Evolutionary conservation across 1,140 invertebrate species (phyloP), one percentile per base, ranked within the genome.

Genomic region (Zelostemma sp.): DNA sequence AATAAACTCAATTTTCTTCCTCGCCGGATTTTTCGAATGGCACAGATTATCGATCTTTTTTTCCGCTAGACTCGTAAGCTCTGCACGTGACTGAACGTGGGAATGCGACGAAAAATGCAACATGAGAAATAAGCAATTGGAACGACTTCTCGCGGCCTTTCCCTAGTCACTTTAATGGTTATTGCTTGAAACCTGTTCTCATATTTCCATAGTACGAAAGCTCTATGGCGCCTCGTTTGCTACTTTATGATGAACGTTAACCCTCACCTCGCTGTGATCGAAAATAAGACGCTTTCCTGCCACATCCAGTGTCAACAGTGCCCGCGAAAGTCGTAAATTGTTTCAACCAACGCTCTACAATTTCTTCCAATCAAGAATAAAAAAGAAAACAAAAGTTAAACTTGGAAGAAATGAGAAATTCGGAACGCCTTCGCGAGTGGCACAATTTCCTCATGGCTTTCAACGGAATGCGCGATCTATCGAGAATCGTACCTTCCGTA

Each of bases 151-250:
- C 15, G 14, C 33, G 6, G 17, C 45, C 17, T 18, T 57, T 28
- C 45, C 11, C 8, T 19, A 33, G n/a, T 73, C 57, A 66, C 71
- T 75, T 68, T 68, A 66, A 68, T 72, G 55, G 40, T 53, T 60
- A 64, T 72, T 65, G 31, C 49, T 55, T 21, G 41, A 54, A 73
- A 67, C 72, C 65, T 65, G 74, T 78, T 72, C 35, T 18, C 21
- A 49, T 33, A 33, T 71, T 72, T 73, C 71, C 72, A 72, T 60
- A 43, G 49, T 64, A 41, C 62, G 46, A 28, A 66, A 56, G 18
- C 43, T 68, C 62, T 63, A 62, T 43, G 38, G 49, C 63, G 67
- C 50, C 63, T 68, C 53, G 60, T 73, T 70, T 18, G 47, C 57
- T 25, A 63, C 65, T 77, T 78, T 78, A 76, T 38, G 68, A 72